phyloP scores from a whole-genome alignment of 64 coral and sea anemone species.

The Cladopsammia gracilis region DNA sequence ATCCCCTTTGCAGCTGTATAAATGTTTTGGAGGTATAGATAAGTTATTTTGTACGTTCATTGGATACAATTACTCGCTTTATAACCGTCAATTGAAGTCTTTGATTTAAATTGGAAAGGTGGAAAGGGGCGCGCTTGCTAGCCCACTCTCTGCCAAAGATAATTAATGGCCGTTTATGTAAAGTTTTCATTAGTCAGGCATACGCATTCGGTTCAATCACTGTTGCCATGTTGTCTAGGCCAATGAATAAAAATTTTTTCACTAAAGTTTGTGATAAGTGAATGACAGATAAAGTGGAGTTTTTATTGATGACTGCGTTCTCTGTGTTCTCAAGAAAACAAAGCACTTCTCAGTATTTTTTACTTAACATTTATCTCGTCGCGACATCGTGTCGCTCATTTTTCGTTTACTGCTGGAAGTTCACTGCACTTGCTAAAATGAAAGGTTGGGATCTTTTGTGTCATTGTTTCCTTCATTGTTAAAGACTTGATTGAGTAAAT shows the following conservation, averaged over 20 bases:
- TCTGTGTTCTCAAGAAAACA: too few species aligned
- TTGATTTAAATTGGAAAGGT: background rate
- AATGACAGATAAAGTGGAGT: background rate
- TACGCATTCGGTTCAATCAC: background rate
- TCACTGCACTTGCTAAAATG: background rate
- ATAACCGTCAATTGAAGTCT: background rate
- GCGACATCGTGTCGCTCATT: background rate
- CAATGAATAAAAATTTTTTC: background rate
- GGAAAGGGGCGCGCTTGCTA: background rate
- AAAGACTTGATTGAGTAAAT: conserved; percentile 8
- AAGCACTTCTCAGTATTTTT: background rate
- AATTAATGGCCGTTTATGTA: conserved; percentile 12
- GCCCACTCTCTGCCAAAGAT: background rate
- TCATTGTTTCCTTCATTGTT: background rate
- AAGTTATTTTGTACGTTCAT: background rate
- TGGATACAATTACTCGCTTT: background rate
- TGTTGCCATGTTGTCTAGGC: background rate
- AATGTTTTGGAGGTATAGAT: background rate
- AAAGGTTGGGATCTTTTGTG: background rate
- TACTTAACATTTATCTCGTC: background rate
- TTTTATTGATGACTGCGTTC: background rate
- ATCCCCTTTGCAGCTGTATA: background rate
- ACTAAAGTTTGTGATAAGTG: background rate
- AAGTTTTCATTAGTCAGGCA: background rate
- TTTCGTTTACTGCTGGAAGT: background rate